A percentile compares a stretch with the other conserved stretches of the same genome.
These are phyloP conservation scores for Syngnathus rostellatus DNA, from an alignment of 2,797 vertebrate genomes.

Conservation along the genomic window DNA sequence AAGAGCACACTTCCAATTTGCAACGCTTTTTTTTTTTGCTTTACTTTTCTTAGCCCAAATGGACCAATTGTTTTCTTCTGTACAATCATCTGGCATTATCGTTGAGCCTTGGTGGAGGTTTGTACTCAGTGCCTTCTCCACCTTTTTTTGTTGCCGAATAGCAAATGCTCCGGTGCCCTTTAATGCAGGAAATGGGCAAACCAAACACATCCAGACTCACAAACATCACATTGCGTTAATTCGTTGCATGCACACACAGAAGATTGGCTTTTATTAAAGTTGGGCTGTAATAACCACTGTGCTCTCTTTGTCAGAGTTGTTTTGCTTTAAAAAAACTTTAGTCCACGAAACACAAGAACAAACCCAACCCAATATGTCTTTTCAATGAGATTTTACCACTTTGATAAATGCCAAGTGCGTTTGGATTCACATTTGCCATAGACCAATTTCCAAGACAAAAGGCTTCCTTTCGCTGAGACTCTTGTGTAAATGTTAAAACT, in stretches of 20 bases:
- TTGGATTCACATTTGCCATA: conserved; percentile 1
- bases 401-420: background rate
- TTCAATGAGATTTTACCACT: background rate
- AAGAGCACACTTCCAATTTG: no score
- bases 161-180: background rate
- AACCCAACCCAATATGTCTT: background rate
- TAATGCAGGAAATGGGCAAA: background rate
- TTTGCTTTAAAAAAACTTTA: background rate
- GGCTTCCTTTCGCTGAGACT: background rate
- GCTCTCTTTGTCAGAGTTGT: background rate
- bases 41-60: background rate
- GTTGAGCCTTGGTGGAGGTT: background rate
- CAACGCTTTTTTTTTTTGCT: background rate
- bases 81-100: background rate
- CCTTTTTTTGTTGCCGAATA: background rate
- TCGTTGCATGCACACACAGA: background rate
- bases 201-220: background rate
- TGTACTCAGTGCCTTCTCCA: background rate
- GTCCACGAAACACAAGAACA: background rate
- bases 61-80: background rate
- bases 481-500: conserved; percentile 33
- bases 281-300: background rate
- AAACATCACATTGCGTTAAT: background rate
- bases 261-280: background rate
- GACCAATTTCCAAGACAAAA: background rate